Percentiles rank a stretch among this genome's conserved stretches.
Evolutionary conservation across 37 sponge, comb jelly and placozoan genomes (phyloP).

Genomic region (Bolinopsis microptera): DNA sequence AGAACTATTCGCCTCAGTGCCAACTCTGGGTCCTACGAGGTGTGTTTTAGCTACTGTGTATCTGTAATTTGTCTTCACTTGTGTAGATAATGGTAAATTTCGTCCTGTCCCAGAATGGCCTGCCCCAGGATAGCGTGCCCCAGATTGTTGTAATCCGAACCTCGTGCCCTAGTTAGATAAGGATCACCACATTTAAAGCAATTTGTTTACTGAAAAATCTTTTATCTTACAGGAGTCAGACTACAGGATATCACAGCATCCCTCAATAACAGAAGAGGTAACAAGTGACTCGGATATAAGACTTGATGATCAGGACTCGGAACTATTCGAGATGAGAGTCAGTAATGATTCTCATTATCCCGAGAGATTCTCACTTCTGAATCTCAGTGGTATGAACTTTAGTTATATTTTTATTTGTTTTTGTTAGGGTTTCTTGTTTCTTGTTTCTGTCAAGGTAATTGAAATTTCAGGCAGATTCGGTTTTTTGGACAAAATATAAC

Average conservation of each 20-base stretch:
- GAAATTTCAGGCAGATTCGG: no score
- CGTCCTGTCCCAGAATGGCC: no score
- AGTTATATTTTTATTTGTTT: not conserved
- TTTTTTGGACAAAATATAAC: no score
- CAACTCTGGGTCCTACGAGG: constrained; percentile 8
- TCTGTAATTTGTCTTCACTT: no score
- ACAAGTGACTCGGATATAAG: not conserved
- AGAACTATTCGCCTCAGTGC: not conserved
- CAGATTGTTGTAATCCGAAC: no score
- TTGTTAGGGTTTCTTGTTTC: not conserved
- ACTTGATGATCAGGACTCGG: not conserved
- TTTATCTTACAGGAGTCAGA: not conserved
- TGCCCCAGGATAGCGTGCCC: no score
- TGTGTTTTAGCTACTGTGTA: not conserved
- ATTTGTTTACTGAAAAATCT: no score
- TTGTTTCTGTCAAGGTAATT: not conserved
- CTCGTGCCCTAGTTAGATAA: no score
- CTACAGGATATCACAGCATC: not conserved
- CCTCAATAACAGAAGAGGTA: not conserved
- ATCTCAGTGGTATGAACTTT: not conserved
- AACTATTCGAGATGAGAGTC: constrained; percentile 21
- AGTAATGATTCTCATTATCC: not conserved
- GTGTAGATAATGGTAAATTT: no score
- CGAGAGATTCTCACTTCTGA: not conserved
- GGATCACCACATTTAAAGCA: no score